phyloP scores from a whole-genome alignment of 2,797 vertebrate species.

The Girardinus metallicus region DNA sequence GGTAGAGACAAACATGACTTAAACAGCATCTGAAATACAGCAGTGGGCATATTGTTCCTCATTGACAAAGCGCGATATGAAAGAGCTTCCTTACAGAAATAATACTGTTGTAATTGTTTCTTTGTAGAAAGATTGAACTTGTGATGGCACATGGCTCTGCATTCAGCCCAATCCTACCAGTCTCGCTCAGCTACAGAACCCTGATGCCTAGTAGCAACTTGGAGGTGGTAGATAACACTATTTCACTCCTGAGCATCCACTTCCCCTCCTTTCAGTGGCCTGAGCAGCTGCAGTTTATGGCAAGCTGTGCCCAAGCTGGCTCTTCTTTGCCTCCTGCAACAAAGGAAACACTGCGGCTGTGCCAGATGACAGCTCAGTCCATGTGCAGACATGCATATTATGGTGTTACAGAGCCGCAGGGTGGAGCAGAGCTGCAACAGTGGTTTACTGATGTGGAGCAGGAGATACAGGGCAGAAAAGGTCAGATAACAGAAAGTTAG shows the following conservation, averaged over 20 bases:
- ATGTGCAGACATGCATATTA: constrained; percentile 38
- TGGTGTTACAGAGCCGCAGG: constrained; percentile 44
- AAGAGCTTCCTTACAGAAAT: neutral
- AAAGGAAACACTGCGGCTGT: constrained; percentile 30
- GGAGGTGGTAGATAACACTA: constrained; percentile 60
- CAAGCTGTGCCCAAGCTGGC: constrained; percentile 37
- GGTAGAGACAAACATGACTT: neutral
- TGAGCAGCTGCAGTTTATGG: constrained; percentile 49
- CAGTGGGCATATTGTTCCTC: neutral
- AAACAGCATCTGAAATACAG: neutral
- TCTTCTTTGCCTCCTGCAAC: constrained; percentile 45
- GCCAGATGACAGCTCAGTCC: constrained; percentile 27
- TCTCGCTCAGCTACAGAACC: constrained; percentile 47
- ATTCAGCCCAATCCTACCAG: neutral
- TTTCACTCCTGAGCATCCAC: constrained; percentile 53
- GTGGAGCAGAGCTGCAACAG: constrained; percentile 19
- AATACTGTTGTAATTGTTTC: neutral
- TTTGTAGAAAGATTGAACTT: neutral
- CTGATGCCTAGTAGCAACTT: constrained; percentile 34
- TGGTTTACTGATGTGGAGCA: constrained; percentile 34
- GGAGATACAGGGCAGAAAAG: constrained; percentile 9
- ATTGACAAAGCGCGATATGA: too few relatives aligned
- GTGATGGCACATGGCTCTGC: neutral
- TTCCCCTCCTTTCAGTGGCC: constrained; percentile 51
- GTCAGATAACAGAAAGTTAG: neutral